These are phyloP conservation scores for Propithecus perrieri DNA, from an alignment of 2,797 vertebrate species.

Conservation along the genomic window DNA sequence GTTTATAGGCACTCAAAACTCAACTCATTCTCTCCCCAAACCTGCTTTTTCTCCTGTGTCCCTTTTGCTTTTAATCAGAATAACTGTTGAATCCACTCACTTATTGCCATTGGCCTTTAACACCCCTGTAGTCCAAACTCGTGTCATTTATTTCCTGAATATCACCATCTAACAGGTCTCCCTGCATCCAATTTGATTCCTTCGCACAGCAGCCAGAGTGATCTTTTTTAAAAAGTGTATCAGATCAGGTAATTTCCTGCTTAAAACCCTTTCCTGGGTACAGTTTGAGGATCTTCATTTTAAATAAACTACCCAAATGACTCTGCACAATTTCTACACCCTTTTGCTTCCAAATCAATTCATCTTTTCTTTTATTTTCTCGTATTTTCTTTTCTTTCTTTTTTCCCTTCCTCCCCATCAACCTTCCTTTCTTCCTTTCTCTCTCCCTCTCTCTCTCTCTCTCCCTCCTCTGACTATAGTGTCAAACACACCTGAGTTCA, in stretches of 20 bases:
- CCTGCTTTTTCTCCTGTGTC: not conserved
- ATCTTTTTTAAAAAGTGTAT: not conserved
- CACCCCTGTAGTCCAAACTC: not conserved
- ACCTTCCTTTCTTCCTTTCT: accelerated
- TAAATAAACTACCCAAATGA: not conserved
- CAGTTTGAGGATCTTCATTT: not conserved
- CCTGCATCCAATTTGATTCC: no score
- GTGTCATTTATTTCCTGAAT: accelerated
- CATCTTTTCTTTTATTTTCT: not conserved
- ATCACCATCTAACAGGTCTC: not conserved
- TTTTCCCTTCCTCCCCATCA: accelerated
- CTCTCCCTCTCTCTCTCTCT: accelerated
- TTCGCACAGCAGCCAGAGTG: not conserved
- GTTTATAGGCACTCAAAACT: not conserved
- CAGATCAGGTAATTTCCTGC: not conserved
- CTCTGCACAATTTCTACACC: not conserved
- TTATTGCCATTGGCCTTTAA: not conserved
- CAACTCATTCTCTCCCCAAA: not conserved
- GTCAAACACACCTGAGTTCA: not conserved
- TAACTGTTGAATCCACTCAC: not conserved
- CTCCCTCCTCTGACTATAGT: not conserved
- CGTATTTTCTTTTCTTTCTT: not conserved
- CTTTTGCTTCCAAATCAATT: not conserved
- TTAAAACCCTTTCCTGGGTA: not conserved
- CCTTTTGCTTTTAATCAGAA: not conserved